Evolutionary conservation across 1,140 invertebrate species (phyloP).

Genomic region (Drosophila seguyi): DNA sequence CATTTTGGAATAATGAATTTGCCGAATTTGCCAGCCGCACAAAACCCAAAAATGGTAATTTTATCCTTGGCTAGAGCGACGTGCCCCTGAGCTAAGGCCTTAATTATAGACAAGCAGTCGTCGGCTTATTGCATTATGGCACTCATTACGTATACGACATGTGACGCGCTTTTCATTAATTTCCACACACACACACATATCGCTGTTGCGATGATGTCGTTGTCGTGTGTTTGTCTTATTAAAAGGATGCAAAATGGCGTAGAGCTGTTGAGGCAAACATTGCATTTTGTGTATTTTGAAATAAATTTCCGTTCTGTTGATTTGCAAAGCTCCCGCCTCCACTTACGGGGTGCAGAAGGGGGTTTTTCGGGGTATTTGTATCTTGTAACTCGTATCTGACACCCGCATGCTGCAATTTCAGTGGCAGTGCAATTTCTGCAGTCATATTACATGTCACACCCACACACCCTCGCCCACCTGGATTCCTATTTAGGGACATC

Average conservation of each 20-base stretch:
- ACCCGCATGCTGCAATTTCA: slow-evolving; percentile 58
- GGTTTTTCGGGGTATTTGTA: slow-evolving; percentile 21
- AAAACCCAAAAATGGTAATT: slow-evolving; percentile 18
- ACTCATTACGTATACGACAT: slow-evolving; percentile 45
- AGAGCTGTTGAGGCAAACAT: slow-evolving; percentile 44
- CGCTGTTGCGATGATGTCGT: slow-evolving; percentile 1
- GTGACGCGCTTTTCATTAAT: slow-evolving; percentile 48
- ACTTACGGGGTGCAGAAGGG: background rate
- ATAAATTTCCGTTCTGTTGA: slow-evolving; percentile 79
- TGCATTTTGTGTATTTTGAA: slow-evolving; percentile 72
- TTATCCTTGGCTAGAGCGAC: slow-evolving; percentile 22
- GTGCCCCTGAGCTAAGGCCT: background rate
- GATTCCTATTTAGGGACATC: slow-evolving; percentile 55
- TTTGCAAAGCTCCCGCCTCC: slow-evolving; percentile 52
- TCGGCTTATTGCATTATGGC: slow-evolving; percentile 37
- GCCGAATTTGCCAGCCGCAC: background rate
- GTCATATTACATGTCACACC: slow-evolving; percentile 75
- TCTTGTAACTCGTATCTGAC: slow-evolving; percentile 62
- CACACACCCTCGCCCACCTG: slow-evolving; percentile 6
- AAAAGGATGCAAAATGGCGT: slow-evolving; percentile 48
- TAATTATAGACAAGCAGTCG: slow-evolving; percentile 21
- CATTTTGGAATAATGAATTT: slow-evolving; percentile 28
- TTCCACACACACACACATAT: background rate
- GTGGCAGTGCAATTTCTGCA: slow-evolving; percentile 61
- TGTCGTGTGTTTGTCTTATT: slow-evolving; percentile 62